Percentiles rank a stretch among this genome's conserved stretches.
These are phyloP conservation scores for Leucoptera coffeella DNA, from an alignment of 2,888 invertebrate genomes.

Conservation along the genomic window DNA sequence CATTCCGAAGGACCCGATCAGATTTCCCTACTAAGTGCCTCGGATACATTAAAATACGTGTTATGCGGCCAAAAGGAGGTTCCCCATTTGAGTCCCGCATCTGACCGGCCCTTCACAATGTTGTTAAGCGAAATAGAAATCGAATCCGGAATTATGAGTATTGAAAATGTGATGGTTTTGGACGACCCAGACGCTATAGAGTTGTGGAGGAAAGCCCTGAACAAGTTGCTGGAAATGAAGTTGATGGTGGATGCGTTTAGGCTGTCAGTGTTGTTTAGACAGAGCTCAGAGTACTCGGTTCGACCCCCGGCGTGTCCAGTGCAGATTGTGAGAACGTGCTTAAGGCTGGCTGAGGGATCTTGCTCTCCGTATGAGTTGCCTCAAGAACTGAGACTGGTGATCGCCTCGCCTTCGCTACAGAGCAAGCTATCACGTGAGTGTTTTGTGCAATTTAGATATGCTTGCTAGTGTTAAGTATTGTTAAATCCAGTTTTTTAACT, in stretches of 20 bases:
- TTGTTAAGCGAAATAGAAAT: conserved; percentile 34
- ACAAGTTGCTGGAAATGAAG: conserved; percentile 47
- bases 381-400: conserved; percentile 56
- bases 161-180: conserved; percentile 24
- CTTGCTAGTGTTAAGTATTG: too few species aligned
- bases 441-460: too few species aligned
- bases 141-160: conserved; percentile 34
- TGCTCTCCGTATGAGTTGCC: conserved; percentile 58
- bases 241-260: conserved; percentile 56
- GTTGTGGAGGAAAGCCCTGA: conserved; percentile 41
- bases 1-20: conserved; percentile 16
- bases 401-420: conserved; percentile 27
- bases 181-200: conserved; percentile 31
- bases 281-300: conserved; percentile 31
- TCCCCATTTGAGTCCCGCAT: conserved; percentile 10
- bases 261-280: conserved; percentile 46
- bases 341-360: conserved; percentile 58
- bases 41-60: conserved; percentile 26
- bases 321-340: conserved; percentile 55
- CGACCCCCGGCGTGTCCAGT: conserved; percentile 35
- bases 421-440: conserved; percentile 28
- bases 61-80: conserved; percentile 28
- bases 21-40: conserved; percentile 23
- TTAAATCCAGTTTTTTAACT: too few species aligned
- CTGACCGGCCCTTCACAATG: conserved; percentile 28